A percentile compares a stretch with the other conserved stretches of the same genome.
phyloP scores from a whole-genome alignment of 92 coral and sea anemone species.

The Epizoanthus rinbou region DNA sequence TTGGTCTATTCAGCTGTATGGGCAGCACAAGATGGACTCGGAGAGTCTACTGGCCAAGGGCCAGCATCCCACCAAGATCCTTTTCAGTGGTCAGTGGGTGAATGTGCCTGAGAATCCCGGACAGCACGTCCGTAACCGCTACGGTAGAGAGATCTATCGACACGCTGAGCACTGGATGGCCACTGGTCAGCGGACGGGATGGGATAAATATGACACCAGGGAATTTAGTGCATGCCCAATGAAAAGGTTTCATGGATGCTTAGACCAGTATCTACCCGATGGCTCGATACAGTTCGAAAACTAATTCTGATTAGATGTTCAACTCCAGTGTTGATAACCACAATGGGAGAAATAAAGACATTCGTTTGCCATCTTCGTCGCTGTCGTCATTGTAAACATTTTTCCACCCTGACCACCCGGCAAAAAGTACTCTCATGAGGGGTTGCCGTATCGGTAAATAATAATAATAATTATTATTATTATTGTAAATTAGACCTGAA shows the following conservation, averaged over 20 bases:
- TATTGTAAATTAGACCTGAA: too few species aligned
- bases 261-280: slow-evolving; percentile 77
- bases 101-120: slow-evolving; percentile 86
- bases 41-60: slow-evolving; percentile 53
- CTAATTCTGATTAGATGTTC: slow-evolving; percentile 32
- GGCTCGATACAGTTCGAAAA: slow-evolving; percentile 87
- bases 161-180: slow-evolving; percentile 91
- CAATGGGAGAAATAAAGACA: too few species aligned
- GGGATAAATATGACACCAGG: slow-evolving; percentile 69
- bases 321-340: neutral
- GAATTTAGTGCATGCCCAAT: slow-evolving; percentile 69
- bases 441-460: too few species aligned
- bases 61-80: slow-evolving; percentile 66
- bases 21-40: slow-evolving; percentile 86
- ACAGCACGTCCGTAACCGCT: slow-evolving; percentile 73
- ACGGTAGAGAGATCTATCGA: slow-evolving; percentile 71
- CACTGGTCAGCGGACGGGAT: slow-evolving; percentile 75
- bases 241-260: slow-evolving; percentile 80
- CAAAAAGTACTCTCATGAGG: too few species aligned
- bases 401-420: too few species aligned
- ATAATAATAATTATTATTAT: too few species aligned
- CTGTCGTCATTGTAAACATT: too few species aligned
- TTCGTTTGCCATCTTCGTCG: too few species aligned
- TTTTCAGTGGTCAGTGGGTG: slow-evolving; percentile 79
- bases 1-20: slow-evolving; percentile 88